These are phyloP conservation scores for Tipula confusa DNA, from an alignment of 2,888 invertebrate genomes.

Conservation along the genomic window DNA sequence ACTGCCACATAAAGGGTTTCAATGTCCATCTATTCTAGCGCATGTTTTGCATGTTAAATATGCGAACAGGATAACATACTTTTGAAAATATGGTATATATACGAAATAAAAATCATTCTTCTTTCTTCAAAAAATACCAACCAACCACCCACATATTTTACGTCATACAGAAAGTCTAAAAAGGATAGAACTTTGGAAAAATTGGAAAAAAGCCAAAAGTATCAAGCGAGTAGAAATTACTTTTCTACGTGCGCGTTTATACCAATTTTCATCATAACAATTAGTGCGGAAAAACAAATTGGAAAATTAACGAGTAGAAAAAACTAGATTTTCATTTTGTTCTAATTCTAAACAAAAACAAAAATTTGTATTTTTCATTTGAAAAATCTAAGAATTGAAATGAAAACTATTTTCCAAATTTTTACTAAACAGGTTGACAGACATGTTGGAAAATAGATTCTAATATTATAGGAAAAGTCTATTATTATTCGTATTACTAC, in stretches of 20 bases:
- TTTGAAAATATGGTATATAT: neutral
- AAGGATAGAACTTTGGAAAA: neutral
- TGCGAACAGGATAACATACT: neutral
- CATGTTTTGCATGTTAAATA: neutral
- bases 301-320: neutral
- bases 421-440: neutral
- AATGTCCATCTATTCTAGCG: neutral
- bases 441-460: neutral
- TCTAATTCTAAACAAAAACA: neutral
- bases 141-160: neutral
- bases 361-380: neutral
- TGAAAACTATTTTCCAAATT: conserved; percentile 9
- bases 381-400: neutral
- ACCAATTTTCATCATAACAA: neutral
- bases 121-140: neutral
- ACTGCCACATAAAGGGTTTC: neutral
- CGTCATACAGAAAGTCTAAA: neutral
- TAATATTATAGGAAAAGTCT: neutral
- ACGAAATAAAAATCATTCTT: neutral
- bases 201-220: neutral
- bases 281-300: neutral
- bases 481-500: neutral
- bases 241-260: neutral
- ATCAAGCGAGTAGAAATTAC: neutral
- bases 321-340: neutral